Conservation (phyloP, 1,140 invertebrate species). For the Microplitis demolitor region DNA sequence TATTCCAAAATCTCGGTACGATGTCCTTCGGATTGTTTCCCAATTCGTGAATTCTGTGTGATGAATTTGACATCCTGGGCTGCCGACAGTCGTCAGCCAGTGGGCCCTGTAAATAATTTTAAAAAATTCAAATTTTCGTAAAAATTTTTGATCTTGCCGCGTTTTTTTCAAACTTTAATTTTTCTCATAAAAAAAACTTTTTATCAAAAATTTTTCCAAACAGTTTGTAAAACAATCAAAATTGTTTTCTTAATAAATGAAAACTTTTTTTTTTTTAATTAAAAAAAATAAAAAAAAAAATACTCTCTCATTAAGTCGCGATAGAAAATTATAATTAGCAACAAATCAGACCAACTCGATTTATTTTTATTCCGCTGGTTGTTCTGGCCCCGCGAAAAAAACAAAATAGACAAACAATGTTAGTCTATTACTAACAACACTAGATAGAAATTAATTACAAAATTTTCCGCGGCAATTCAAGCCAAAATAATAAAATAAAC, state of each 20-base stretch:
- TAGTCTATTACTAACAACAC: neutral
- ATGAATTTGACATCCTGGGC: slow-evolving; percentile 83
- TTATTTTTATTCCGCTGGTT: slow-evolving; percentile 16
- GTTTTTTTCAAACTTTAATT: neutral
- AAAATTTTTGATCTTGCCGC: neutral
- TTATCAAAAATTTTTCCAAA: too few species aligned
- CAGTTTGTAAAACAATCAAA: too few species aligned
- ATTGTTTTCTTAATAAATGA: too few species aligned
- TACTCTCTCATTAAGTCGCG: neutral
- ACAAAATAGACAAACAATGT: slow-evolving; percentile 3
- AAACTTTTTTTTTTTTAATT: neutral
- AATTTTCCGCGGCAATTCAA: too few species aligned
- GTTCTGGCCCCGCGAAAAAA: slow-evolving; percentile 20
- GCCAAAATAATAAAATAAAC: too few species aligned
- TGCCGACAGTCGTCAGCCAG: slow-evolving; percentile 83
- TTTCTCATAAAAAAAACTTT: too few species aligned
- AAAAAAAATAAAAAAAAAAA: too few species aligned
- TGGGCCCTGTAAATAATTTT: slow-evolving; percentile 69
- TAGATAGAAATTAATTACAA: too few species aligned
- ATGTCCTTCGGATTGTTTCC: slow-evolving; percentile 76
- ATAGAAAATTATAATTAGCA: slow-evolving; percentile 10
- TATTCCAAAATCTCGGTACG: slow-evolving; percentile 81
- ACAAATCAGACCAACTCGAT: slow-evolving; percentile 18
- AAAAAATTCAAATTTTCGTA: too few species aligned
- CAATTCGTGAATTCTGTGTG: slow-evolving; percentile 81